Evolutionary conservation across 2,113 vertebrate genomes (phyloP), one percentile per base, ranked within the genome.

Genomic region (Murina feae): DNA sequence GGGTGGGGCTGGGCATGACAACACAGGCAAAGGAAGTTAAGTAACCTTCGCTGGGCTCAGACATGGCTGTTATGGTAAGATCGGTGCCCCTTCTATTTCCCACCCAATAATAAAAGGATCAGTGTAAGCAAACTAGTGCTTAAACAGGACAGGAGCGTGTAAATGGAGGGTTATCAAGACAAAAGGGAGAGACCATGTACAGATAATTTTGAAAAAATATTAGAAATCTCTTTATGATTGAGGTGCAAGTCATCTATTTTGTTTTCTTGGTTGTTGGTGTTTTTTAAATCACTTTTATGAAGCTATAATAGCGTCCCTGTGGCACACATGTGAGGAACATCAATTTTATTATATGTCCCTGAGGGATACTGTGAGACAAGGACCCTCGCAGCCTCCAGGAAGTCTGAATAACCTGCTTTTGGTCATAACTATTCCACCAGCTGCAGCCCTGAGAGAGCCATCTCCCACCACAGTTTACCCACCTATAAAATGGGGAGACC

Each of bases 291-390:
- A 74, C 21, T 49, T 17, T 8, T 44, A 87, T 44, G 68, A 71
- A 71, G 39, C 21, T 63, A 32, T 39, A 39, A 53, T 6, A 76
- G 49, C 44, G 18, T 28, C 53, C 35, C 35, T 9, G n/a, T 1
- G 23, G 42, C 13, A 25, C 12, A 51, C 4, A 35, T 49, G 35
- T 16, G 23, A 35, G 28, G 25, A 81, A 25, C 2, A 28, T 35
- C 8, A 32, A 1, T 44, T 42, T 75, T 23, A 42, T 25, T n/a
- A 75, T 0, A 74, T 1, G 13, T 58, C 9, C 17, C 11, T 0
- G 2, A 42, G 16, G 66, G 42, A 44, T 5, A 39, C 14, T 5
- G 3, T 9, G 68, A 63, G 63, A 58, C 9, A 18, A 71, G 68
- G 68, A 10, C 23, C 74, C 37, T 69, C 37, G 23, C 4, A 66